phyloP scores from a whole-genome alignment of 2,888 invertebrate species.

The Leucophenga maculata region DNA sequence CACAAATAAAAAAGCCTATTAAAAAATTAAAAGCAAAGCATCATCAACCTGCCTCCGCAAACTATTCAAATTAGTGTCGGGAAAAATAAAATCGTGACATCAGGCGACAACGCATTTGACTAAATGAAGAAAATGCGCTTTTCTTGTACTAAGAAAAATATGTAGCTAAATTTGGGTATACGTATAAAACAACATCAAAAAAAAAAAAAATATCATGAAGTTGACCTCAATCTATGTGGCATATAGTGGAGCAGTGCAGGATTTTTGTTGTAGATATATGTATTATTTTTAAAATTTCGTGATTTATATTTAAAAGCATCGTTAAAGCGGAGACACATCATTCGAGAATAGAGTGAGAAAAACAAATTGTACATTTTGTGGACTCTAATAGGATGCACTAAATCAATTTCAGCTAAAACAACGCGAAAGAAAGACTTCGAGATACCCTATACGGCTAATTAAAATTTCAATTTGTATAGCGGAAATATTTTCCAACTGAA shows the following conservation, averaged over 20 bases:
- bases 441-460: too few relatives aligned
- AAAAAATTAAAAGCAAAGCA: not conserved
- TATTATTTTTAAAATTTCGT: not conserved
- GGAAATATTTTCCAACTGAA: too few relatives aligned
- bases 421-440: too few relatives aligned
- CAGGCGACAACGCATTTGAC: not conserved
- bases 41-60: not conserved
- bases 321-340: too few relatives aligned
- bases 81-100: not conserved
- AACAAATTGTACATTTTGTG: not conserved
- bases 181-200: not conserved
- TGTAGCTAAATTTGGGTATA: constrained; percentile 3
- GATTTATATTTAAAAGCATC: constrained; percentile 3
- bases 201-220: constrained; percentile 6
- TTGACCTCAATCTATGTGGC: constrained; percentile 16
- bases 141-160: constrained; percentile 3
- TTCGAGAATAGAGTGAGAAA: not conserved
- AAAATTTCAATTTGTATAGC: too few relatives aligned
- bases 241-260: not conserved
- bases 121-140: constrained; percentile 9
- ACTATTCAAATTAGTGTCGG: too few relatives aligned
- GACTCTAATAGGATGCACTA: too few relatives aligned
- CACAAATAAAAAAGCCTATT: not conserved
- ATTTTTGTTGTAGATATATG: not conserved
- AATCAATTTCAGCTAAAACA: too few relatives aligned